Percentiles rank a stretch among this genome's conserved stretches.
Evolutionary conservation across 1,140 invertebrate genomes (phyloP).

Genomic region (Scaptomyza hsui): DNA sequence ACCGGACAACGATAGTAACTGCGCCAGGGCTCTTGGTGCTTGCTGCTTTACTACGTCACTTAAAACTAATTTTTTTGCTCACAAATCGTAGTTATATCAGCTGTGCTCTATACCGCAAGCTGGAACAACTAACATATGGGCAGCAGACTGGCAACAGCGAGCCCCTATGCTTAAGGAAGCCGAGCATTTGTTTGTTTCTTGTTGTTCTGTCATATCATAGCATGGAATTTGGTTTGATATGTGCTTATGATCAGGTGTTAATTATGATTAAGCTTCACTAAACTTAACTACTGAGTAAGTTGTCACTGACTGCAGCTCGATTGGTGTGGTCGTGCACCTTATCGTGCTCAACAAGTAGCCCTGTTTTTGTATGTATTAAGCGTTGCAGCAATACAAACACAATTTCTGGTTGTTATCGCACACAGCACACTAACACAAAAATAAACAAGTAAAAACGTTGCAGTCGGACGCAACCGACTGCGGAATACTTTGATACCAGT

Average conservation of each 20-base stretch:
- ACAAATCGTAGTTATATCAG: conserved; percentile 58
- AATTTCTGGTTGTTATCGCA: conserved; percentile 52
- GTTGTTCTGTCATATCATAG: conserved; percentile 21
- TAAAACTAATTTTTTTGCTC: conserved; percentile 57
- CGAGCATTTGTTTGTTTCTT: conserved; percentile 23
- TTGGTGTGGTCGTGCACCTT: conserved; percentile 15
- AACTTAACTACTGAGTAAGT: conserved; percentile 7
- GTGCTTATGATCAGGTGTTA: conserved; percentile 35
- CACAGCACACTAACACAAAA: conserved; percentile 3
- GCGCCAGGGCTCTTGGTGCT: neutral
- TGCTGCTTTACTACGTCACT: conserved; percentile 30
- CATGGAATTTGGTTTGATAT: conserved; percentile 41
- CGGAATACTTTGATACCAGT: no score
- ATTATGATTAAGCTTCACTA: conserved; percentile 40
- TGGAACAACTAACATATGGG: conserved; percentile 36
- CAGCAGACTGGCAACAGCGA: neutral
- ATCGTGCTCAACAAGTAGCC: conserved; percentile 41
- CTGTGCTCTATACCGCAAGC: conserved; percentile 32
- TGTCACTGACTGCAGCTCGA: conserved; percentile 7
- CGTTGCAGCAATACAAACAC: conserved; percentile 35
- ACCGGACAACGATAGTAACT: conserved; percentile 10
- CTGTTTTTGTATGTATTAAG: conserved; percentile 14
- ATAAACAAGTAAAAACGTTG: conserved; percentile 10
- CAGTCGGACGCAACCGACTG: no score
- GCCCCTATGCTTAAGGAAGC: conserved; percentile 16